Evolutionary conservation across 1,140 invertebrate species (phyloP).

Genomic region (Penaeus indicus): DNA sequence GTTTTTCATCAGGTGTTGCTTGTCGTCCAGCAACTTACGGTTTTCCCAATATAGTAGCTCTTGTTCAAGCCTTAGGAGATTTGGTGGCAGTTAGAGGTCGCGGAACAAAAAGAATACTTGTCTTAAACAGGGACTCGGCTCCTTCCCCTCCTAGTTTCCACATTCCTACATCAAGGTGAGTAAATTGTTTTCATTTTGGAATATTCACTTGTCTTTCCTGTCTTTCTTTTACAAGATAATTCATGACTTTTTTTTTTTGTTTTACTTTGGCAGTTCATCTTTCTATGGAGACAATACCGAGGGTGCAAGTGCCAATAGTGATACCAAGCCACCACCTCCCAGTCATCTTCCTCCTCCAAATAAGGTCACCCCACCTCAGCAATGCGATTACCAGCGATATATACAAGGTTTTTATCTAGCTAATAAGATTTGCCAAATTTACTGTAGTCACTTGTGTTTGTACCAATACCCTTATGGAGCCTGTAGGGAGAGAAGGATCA

Average conservation of each 20-base stretch:
- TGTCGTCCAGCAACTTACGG: slow-evolving; percentile 75
- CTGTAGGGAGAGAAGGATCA: too few species aligned
- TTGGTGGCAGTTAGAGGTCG: slow-evolving; percentile 72
- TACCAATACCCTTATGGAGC: too few species aligned
- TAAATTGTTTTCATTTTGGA: neutral
- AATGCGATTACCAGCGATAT: slow-evolving; percentile 39
- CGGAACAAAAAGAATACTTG: slow-evolving; percentile 62
- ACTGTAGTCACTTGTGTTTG: too few species aligned
- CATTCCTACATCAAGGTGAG: slow-evolving; percentile 24
- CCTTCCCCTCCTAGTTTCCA: slow-evolving; percentile 22
- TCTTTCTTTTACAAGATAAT: neutral
- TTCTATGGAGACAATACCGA: slow-evolving; percentile 2
- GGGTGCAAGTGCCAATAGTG: neutral
- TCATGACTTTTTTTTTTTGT: neutral
- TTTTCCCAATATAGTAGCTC: slow-evolving; percentile 71
- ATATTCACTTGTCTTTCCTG: neutral
- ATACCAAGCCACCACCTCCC: neutral
- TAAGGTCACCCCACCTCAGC: slow-evolving; percentile 22
- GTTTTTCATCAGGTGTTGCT: slow-evolving; percentile 69
- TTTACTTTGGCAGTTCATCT: neutral
- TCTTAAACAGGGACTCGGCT: slow-evolving; percentile 44
- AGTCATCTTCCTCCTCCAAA: slow-evolving; percentile 17
- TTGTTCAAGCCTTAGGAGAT: slow-evolving; percentile 76
- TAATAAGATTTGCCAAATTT: neutral
- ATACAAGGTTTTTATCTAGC: slow-evolving; percentile 12